These are phyloP conservation scores for Toxotes lorentzi DNA, from an alignment of 2,797 vertebrate genomes.

Conservation along the genomic window DNA sequence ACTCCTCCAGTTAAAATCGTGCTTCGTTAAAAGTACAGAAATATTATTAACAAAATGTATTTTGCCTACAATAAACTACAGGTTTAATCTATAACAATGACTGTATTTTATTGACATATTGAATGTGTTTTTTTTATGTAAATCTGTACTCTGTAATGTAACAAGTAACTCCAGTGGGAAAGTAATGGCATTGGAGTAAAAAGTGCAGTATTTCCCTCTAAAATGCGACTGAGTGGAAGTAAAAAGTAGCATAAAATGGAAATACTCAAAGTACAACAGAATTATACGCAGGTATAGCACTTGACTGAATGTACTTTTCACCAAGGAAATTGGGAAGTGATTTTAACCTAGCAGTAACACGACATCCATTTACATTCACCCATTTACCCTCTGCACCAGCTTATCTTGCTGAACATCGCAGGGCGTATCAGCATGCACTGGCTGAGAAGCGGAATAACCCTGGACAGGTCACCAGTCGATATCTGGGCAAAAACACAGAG, in stretches of 20 bases:
- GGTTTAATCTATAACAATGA: background rate
- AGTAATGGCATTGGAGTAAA: background rate
- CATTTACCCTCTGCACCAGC: background rate
- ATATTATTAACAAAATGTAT: background rate
- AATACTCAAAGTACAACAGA: background rate
- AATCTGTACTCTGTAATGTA: background rate
- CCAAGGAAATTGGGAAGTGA: background rate
- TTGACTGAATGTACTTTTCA: background rate
- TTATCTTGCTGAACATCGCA: slow-evolving; percentile 2
- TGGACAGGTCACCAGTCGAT: background rate
- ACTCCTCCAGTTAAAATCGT: background rate
- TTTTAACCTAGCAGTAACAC: background rate
- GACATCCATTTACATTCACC: background rate
- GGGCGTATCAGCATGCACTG: background rate
- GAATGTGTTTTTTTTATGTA: background rate
- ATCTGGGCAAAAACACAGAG: background rate
- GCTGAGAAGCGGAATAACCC: accelerated
- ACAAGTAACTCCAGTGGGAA: background rate
- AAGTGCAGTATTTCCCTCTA: background rate
- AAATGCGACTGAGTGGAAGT: background rate
- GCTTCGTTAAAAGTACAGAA: background rate
- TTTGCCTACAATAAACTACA: no score
- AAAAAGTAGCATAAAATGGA: background rate
- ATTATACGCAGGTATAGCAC: no score
- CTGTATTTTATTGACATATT: background rate